Conservation (phyloP, 2,888 invertebrate species). For the Cephus rjabovi region DNA sequence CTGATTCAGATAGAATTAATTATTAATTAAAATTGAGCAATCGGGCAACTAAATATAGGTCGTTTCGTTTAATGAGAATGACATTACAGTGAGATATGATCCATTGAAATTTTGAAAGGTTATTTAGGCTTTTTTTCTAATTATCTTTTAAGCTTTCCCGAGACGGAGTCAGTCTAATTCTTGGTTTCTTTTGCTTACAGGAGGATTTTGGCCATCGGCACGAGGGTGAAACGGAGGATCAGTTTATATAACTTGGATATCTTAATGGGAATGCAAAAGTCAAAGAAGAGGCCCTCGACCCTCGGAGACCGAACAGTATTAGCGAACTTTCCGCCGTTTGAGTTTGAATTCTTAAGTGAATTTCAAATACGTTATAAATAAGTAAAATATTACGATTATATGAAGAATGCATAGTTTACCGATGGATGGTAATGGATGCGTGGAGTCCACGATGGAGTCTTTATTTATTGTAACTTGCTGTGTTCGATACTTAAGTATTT, state of each 20-base stretch:
- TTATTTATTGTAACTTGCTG: slow-evolving; percentile 3
- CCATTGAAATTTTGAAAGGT: no score
- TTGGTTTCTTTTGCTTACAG: slow-evolving; percentile 32
- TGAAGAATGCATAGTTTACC: background rate
- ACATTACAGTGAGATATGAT: no score
- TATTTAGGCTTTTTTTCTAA: no score
- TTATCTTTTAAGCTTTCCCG: background rate
- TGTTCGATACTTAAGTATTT: slow-evolving; percentile 10
- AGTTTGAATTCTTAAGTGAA: slow-evolving; percentile 41
- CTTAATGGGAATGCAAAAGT: slow-evolving; percentile 22
- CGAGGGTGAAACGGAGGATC: slow-evolving; percentile 33
- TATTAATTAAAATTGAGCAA: no score
- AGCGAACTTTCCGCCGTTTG: slow-evolving; percentile 49
- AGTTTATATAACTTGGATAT: slow-evolving; percentile 37
- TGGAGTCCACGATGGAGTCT: background rate
- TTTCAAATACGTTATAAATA: slow-evolving; percentile 15
- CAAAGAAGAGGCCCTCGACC: slow-evolving; percentile 30
- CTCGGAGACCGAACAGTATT: slow-evolving; percentile 49
- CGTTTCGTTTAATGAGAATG: no score
- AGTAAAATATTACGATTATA: background rate
- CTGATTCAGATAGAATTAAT: no score
- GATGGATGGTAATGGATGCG: background rate
- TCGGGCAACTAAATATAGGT: no score
- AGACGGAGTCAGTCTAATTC: slow-evolving; percentile 27
- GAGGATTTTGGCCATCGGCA: slow-evolving; percentile 33